Evolutionary conservation across 2,113 vertebrate species (phyloP).

Genomic region (human): GRCh38 chr6:156570001-156570500

Average conservation of each 20-base stretch:
- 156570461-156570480: background rate
- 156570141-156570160: background rate
- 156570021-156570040: background rate
- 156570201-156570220: rapidly evolving
- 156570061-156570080: background rate
- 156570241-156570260: background rate
- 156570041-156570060: background rate
- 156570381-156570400: background rate
- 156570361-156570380: background rate
- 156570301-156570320: background rate
- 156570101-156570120: background rate
- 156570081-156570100: background rate
- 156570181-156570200: background rate
- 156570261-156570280: background rate
- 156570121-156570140: background rate
- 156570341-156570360: background rate
- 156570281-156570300: background rate
- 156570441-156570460: background rate
- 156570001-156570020: background rate
- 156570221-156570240: background rate
- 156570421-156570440: background rate
- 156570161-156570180: rapidly evolving
- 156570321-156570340: background rate
- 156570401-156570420: background rate
- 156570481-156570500: rapidly evolving